phyloP scores from a whole-genome alignment of 2,888 invertebrate species.

The Bombylius major region DNA sequence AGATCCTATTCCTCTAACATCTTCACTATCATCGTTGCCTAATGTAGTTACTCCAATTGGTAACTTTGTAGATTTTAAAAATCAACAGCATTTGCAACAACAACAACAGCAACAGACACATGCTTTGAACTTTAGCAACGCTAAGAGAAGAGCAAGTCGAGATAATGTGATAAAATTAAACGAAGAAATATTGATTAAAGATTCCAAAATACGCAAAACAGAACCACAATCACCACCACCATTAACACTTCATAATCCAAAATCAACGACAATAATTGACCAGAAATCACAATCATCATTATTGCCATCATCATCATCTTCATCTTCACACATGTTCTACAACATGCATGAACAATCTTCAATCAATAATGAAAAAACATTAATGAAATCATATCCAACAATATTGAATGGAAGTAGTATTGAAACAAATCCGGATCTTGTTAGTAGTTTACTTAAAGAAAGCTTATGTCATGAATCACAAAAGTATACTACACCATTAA shows the following conservation, averaged over 20 bases:
- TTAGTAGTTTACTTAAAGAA: slow-evolving; percentile 57
- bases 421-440: slow-evolving; percentile 57
- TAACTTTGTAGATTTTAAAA: neutral
- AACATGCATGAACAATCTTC: neutral
- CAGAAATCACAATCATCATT: neutral
- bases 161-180: neutral
- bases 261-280: neutral
- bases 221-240: slow-evolving; percentile 8
- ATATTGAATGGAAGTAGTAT: slow-evolving; percentile 45
- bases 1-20: neutral
- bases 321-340: neutral
- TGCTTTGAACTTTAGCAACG: slow-evolving; percentile 6
- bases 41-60: neutral
- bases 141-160: slow-evolving; percentile 4
- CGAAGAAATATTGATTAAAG: slow-evolving; percentile 9
- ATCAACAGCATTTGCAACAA: neutral
- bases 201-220: slow-evolving; percentile 12
- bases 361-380: neutral
- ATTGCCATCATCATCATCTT: neutral
- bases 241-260: neutral
- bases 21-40: neutral
- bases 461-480: slow-evolving; percentile 36
- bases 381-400: slow-evolving; percentile 7
- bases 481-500: slow-evolving; percentile 15
- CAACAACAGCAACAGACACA: neutral